Conservation (phyloP, 2,113 vertebrate genomes). For the Eupsittula cactorum region DNA sequence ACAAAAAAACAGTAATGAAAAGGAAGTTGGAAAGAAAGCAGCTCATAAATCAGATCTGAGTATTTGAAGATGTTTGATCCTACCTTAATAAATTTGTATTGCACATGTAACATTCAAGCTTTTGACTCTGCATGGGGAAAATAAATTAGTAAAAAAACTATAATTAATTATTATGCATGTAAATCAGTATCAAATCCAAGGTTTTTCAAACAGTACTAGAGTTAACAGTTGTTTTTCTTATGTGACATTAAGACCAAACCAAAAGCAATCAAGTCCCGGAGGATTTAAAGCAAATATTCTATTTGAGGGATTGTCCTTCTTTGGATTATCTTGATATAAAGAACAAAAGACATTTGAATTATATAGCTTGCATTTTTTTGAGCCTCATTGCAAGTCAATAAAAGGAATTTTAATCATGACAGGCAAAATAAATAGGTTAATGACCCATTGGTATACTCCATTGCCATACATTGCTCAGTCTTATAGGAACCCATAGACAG, state of each 20-base stretch:
- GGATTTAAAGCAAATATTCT: background rate
- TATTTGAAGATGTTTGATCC: background rate
- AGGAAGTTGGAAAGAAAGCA: background rate
- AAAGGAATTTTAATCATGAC: background rate
- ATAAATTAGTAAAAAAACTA: background rate
- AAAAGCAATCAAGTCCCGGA: background rate
- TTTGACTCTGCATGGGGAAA: background rate
- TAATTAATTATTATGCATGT: background rate
- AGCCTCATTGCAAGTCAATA: background rate
- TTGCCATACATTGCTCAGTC: background rate
- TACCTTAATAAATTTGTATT: background rate
- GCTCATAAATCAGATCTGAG: background rate
- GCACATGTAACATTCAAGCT: background rate
- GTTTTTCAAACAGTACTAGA: background rate
- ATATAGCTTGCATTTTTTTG: background rate
- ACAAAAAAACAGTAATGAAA: background rate
- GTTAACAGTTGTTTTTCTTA: background rate
- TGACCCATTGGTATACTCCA: background rate
- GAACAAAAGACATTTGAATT: background rate
- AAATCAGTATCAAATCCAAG: background rate
- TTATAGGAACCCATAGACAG: background rate
- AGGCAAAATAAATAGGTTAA: background rate
- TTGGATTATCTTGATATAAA: background rate
- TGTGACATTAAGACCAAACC: background rate
- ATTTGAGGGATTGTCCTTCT: background rate